These are phyloP conservation scores for Boulengerochromis microlepis DNA, from an alignment of 2,113 vertebrate species.

Conservation along the genomic window DNA sequence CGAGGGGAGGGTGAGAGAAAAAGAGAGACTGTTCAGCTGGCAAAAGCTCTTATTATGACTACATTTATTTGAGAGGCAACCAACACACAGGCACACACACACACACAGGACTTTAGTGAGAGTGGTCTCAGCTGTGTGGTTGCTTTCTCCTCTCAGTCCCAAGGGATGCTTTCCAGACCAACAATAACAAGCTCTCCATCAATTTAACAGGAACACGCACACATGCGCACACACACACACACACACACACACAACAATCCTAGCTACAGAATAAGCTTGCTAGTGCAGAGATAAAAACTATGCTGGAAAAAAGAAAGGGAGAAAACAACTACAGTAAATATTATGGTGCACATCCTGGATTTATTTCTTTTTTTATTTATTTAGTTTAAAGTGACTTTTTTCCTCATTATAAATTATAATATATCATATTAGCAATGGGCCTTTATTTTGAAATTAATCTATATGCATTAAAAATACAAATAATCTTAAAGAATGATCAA, in stretches of 20 bases:
- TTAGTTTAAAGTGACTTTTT: background rate
- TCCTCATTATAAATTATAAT: background rate
- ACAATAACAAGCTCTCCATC: conserved; percentile 57
- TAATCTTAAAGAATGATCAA: background rate
- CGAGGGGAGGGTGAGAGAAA: background rate
- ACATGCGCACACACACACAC: background rate
- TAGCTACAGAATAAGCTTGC: background rate
- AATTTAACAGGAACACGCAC: background rate
- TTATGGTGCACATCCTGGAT: background rate
- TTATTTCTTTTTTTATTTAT: background rate
- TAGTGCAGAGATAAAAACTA: background rate
- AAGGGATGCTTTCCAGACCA: conserved; percentile 40
- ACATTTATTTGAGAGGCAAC: conserved; percentile 30
- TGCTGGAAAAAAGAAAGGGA: background rate
- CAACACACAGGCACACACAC: background rate
- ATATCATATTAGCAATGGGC: background rate
- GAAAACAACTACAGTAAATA: background rate
- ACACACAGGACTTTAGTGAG: background rate
- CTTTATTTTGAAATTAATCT: background rate
- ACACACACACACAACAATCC: background rate
- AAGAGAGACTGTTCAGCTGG: background rate
- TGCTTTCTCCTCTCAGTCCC: conserved; percentile 36
- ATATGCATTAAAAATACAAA: background rate
- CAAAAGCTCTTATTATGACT: conserved; percentile 2
- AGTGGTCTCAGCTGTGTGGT: conserved; percentile 58